Evolutionary conservation across 2,797 vertebrate species (phyloP), one percentile per base, ranked within the genome.

Genomic region (Eulemur mongoz): DNA sequence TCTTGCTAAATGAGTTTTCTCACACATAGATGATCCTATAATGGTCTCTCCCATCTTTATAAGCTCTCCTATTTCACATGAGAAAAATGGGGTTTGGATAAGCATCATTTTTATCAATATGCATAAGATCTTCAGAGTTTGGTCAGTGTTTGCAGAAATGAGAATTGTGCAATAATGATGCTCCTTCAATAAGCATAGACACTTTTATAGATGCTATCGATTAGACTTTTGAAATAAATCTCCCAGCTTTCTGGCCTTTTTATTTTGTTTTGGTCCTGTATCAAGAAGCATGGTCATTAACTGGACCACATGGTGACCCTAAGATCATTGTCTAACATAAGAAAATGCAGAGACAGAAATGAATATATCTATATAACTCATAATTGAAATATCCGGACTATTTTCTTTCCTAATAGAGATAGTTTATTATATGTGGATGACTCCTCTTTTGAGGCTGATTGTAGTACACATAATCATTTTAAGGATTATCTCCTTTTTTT

Each of bases 91-190:
- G 8, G 18, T 79, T 88, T 88, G 73, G 88, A 94, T 91, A 14
- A 92, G 65, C 1, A 52, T 4, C 20, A 12, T 73, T 88, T 91
- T 78, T 91, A 89, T 96, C 81, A 94, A 92, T 80, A 92, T 82
- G 63, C 40, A 70, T 40, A 86, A 8, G 20, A 79, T 90, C 80
- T 88, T 84, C 75, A 65, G 57, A 84, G 67, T 79, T 92, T 82
- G 75, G 65, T 48, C 82, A 90, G 61, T 78, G 48, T 88, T 90
- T 86, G 38, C 52, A 93, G 91, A 54, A 94, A 88, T 78, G 45
- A 63, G 57, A 91, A 93, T 7, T 91, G 57, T 96, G 91, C 89
- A 96, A 95, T 93, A 97, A 95, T 97, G 85, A 97, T 95, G 52
- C 17, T 69, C 48, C 40, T 94, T 97, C 15, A 0, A 80, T 90